These are phyloP conservation scores for Helicolenus hilgendorfi DNA, from an alignment of 2,797 vertebrate genomes.

Conservation along the genomic window DNA sequence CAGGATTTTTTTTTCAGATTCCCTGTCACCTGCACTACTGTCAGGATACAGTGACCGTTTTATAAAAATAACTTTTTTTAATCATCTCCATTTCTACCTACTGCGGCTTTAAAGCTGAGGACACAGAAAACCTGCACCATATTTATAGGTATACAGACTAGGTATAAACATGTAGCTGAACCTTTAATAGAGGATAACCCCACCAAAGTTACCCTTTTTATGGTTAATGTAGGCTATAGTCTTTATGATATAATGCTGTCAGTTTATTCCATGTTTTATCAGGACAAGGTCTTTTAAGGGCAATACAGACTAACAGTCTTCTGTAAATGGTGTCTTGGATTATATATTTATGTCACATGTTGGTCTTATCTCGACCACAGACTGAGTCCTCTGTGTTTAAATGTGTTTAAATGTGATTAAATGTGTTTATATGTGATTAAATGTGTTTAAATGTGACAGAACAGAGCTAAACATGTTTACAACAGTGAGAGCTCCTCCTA, in stretches of 20 bases:
- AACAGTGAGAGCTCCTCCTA: neutral
- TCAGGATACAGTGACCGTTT: no score
- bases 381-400: neutral
- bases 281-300: neutral
- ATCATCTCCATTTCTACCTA: no score
- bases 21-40: no score
- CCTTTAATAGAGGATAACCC: neutral
- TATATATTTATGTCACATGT: neutral
- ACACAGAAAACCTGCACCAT: neutral
- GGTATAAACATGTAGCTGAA: neutral
- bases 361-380: neutral
- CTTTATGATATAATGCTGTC: neutral
- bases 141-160: neutral
- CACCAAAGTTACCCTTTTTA: neutral
- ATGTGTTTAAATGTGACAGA: neutral
- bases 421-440: no score
- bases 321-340: neutral
- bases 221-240: no score
- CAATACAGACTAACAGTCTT: neutral
- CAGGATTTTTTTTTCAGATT: no score
- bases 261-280: neutral
- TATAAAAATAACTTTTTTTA: no score
- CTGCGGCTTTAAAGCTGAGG: no score
- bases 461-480: slow-evolving; percentile 25
- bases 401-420: no score